Evolutionary conservation across 2,113 vertebrate species (phyloP), one percentile per base, ranked within the genome.

Genomic region (Zootoca vivipara): DNA sequence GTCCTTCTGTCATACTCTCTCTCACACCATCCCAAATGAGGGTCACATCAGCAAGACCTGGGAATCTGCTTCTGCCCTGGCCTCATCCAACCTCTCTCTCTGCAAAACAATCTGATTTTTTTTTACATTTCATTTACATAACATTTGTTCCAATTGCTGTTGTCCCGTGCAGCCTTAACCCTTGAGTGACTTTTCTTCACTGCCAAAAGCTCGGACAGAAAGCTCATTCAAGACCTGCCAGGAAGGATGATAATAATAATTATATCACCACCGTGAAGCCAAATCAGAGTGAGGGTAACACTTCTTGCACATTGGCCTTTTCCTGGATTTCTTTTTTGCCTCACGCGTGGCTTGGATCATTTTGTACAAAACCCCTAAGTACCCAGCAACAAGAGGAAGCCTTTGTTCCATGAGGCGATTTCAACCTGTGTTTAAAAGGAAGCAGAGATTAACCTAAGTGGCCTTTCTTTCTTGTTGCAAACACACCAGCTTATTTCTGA

Each of bases 311-410:
- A 38, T 16, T 85, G 42, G 1, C 26, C 81, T 28, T 33, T 3
- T 5, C 9, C 46, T 35, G 26, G 22, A 52, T 52, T 52, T 52
- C 83, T 75, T 85, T 87, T 52, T 65, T 0, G 15, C 22, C 87
- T 75, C 90, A 80, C 83, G 74, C 90, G 92, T 2, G 64, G 67
- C 46, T 64, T 1, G 1, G 77, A 79, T 91, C 13, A 72, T 3
- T 88, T 74, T 0, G 52, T 58, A 81, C 91, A 93, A 93, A 93
- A 64, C 69, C 89, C 84, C 82, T 95, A 91, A 86, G 85, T 69
- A 89, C 72, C 0, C 24, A 52, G 58, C 38, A 42, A 28, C 9
- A 90, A 90, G 86, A 46, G 56, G 75, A 1, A 72, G 87, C 90
- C 89, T 67, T 40, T 83, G 79, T 92, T 12, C 16, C 86, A 79